phyloP scores from a whole-genome alignment of 2,113 vertebrate genomes.

The Nicator chloris region DNA sequence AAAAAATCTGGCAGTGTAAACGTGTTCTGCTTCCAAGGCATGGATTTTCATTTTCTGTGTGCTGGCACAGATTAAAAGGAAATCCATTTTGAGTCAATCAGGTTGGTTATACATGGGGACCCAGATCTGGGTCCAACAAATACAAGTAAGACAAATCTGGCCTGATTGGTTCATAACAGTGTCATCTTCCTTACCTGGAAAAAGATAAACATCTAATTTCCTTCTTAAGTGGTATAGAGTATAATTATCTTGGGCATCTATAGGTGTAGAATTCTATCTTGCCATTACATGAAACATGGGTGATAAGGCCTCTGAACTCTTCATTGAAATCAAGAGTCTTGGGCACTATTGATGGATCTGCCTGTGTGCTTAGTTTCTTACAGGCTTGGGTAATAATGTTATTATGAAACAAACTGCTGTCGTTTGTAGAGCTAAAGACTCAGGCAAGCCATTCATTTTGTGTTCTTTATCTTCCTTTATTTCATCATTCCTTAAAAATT shows the following conservation, averaged over 20 bases:
- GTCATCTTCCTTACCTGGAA: neutral
- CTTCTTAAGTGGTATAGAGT: neutral
- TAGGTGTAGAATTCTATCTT: neutral
- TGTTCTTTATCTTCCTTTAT: neutral
- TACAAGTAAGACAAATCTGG: neutral
- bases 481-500: neutral
- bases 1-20: neutral
- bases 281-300: neutral
- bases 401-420: neutral
- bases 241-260: neutral
- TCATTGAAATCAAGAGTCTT: neutral
- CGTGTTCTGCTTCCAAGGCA: neutral
- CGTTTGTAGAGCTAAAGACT: neutral
- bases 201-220: neutral
- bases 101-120: neutral
- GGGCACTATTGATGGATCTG: neutral
- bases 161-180: neutral
- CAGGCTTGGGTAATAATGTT: neutral
- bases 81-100: neutral
- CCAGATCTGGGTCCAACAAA: neutral
- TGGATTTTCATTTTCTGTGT: neutral
- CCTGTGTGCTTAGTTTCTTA: neutral
- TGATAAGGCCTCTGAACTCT: neutral
- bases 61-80: neutral
- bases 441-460: neutral